Evolutionary conservation across 2,797 vertebrate species (phyloP).

Genomic region (Phrynocephalus vlangalii): DNA sequence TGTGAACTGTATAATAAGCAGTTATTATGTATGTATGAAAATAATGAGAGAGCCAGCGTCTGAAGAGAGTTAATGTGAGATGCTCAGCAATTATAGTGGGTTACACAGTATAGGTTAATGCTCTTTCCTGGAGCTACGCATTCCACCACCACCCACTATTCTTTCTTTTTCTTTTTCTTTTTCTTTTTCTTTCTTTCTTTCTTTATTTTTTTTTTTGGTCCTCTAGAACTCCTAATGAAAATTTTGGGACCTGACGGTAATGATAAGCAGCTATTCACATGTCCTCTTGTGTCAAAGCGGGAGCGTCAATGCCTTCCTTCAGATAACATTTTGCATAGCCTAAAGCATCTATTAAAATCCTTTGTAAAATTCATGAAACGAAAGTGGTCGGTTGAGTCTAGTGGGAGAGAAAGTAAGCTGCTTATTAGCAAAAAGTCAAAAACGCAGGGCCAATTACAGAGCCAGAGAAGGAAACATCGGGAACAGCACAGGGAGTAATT

Average conservation of each 20-base stretch:
- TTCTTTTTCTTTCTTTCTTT: too few relatives aligned
- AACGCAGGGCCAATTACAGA: constrained; percentile 99
- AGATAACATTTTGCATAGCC: constrained; percentile 99
- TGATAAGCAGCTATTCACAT: constrained; percentile 98
- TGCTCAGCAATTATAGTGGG: constrained; percentile 98
- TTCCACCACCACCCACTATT: constrained; percentile 52
- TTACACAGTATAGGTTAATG: constrained; percentile 98
- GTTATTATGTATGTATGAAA: constrained; percentile 93
- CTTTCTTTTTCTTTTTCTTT: too few relatives aligned
- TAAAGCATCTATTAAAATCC: constrained; percentile 99
- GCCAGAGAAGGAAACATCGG: constrained; percentile 95
- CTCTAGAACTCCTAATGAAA: constrained; percentile 98
- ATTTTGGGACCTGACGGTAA: constrained; percentile 97
- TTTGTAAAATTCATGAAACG: constrained; percentile 99
- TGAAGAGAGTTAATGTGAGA: constrained; percentile 89
- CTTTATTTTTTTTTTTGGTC: constrained; percentile 84
- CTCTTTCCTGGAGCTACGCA: constrained; percentile 92
- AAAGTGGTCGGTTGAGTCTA: constrained; percentile 99
- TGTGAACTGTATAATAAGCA: constrained; percentile 86
- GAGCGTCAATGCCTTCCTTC: constrained; percentile 94
- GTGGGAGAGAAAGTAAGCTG: constrained; percentile 99
- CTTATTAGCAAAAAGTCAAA: constrained; percentile 99
- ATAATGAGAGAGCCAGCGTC: constrained; percentile 93
- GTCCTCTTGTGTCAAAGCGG: constrained; percentile 91
- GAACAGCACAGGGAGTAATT: constrained; percentile 96